Conservation (phyloP, 2,797 vertebrate genomes). For the Jordanella pulchra region DNA sequence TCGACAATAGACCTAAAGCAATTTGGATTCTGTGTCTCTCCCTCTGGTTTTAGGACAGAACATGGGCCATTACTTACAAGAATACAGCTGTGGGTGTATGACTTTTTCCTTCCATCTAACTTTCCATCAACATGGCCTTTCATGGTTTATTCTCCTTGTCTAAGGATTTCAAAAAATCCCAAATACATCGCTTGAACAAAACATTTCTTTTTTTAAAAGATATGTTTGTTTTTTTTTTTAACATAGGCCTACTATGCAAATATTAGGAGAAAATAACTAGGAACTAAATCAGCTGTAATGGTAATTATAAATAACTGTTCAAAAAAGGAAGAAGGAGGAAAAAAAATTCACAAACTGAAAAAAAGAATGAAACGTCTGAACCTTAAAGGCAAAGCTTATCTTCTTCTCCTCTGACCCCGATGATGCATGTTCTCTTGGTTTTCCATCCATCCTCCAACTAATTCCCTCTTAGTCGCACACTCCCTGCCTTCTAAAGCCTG, state of each 20-base stretch:
- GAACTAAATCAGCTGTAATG: neutral
- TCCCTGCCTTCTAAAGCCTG: constrained; percentile 40
- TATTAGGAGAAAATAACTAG: neutral
- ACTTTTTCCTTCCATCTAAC: too few species aligned
- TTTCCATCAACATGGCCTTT: too few species aligned
- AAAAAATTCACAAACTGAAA: constrained; percentile 9
- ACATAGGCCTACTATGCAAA: neutral
- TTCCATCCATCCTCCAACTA: constrained; percentile 23
- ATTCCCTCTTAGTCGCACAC: neutral
- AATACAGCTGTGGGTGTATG: too few species aligned
- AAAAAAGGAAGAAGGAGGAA: neutral
- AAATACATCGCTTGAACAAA: too few species aligned
- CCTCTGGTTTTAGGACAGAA: neutral
- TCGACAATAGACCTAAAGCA: neutral
- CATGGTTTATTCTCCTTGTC: too few species aligned
- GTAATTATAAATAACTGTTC: too few species aligned
- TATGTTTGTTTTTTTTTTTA: too few species aligned
- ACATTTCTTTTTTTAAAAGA: too few species aligned
- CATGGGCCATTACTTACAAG: too few species aligned
- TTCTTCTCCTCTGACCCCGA: constrained; percentile 29
- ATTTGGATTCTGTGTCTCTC: neutral
- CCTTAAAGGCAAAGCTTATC: constrained; percentile 11
- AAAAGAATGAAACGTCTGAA: constrained; percentile 18
- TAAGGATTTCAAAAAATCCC: too few species aligned
- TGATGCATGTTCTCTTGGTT: constrained; percentile 38